These are phyloP conservation scores for Spongilla lacustris DNA, from an alignment of 37 sponge, comb jelly and placozoan species.

Conservation along the genomic window DNA sequence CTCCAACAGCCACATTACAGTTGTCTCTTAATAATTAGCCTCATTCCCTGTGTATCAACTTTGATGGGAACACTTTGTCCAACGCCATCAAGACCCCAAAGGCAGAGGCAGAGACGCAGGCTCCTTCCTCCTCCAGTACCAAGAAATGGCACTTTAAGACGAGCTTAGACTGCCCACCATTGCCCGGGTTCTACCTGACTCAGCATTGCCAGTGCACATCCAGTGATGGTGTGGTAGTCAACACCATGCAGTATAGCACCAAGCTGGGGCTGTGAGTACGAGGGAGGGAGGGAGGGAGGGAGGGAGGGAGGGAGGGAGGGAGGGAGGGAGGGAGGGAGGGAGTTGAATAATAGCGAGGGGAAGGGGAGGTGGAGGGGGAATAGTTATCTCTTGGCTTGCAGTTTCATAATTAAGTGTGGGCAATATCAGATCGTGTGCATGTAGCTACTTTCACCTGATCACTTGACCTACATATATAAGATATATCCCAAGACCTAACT, in stretches of 20 bases:
- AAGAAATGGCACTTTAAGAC: background rate
- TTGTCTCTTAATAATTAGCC: background rate
- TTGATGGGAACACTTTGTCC: conserved; percentile 30
- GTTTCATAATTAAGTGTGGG: no score
- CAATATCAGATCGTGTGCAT: no score
- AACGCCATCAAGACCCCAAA: background rate
- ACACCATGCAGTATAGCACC: conserved; percentile 33
- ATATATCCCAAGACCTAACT: no score
- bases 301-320: no score
- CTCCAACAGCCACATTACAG: no score
- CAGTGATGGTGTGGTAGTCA: background rate
- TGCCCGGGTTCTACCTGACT: conserved; percentile 36
- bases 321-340: no score
- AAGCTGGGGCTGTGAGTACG: conserved; percentile 38
- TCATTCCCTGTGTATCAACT: conserved; percentile 33
- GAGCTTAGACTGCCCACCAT: background rate
- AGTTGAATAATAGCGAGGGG: no score
- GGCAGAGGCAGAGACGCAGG: background rate
- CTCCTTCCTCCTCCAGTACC: background rate
- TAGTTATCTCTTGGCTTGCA: no score
- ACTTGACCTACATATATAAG: no score
- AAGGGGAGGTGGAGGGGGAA: no score
- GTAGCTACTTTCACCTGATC: no score
- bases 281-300: background rate
- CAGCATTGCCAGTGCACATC: conserved; percentile 28